A percentile compares a stretch with the other conserved stretches of the same genome.
Evolutionary conservation across 2,797 vertebrate genomes (phyloP).

Genomic region (Lepus oiostolus): DNA sequence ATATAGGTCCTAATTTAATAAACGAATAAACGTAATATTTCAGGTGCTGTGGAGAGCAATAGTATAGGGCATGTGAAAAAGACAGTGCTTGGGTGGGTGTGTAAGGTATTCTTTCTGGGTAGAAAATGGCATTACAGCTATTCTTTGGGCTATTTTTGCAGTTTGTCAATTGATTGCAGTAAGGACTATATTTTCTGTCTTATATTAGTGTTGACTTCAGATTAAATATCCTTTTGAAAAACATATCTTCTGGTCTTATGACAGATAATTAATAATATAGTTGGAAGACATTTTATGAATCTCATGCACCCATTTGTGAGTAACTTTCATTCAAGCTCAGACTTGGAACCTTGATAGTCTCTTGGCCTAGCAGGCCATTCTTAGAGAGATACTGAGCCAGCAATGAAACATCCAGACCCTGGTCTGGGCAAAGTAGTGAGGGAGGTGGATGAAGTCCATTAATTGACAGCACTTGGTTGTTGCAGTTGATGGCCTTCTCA

Average conservation of each 20-base stretch:
- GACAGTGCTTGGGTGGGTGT: background rate
- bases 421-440: background rate
- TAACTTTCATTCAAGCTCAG: conserved; percentile 18
- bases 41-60: background rate
- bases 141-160: background rate
- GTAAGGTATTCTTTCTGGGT: background rate
- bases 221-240: conserved; percentile 17
- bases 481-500: too few species aligned
- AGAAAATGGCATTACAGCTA: background rate
- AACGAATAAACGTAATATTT: background rate
- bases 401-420: background rate
- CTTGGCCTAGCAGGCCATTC: background rate
- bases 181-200: background rate
- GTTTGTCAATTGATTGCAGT: background rate
- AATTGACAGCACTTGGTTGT: background rate
- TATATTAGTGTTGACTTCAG: background rate
- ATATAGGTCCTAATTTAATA: background rate
- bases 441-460: background rate
- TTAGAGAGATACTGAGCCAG: background rate
- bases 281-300: background rate
- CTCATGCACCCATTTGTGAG: background rate
- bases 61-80: background rate
- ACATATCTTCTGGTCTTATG: background rate
- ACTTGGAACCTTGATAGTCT: background rate
- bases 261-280: background rate